Evolutionary conservation across 2,888 invertebrate genomes (phyloP).

Genomic region (Catocala sponsa): DNA sequence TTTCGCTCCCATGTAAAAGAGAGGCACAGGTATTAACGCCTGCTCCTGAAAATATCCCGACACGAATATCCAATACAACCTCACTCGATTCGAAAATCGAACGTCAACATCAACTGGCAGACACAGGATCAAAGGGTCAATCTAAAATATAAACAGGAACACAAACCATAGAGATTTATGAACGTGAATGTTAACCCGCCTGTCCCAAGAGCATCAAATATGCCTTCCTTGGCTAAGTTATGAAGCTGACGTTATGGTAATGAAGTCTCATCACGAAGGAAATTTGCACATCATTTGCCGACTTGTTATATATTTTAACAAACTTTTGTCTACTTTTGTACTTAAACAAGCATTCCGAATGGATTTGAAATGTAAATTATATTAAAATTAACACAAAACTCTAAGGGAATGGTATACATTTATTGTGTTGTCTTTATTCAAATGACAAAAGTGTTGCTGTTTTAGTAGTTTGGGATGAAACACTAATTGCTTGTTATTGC

Average conservation of each 20-base stretch:
- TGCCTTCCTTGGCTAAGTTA: constrained; percentile 46
- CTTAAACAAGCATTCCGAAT: constrained; percentile 41
- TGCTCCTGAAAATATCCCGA: too few species aligned
- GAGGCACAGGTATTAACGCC: too few species aligned
- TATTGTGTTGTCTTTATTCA: constrained; percentile 18
- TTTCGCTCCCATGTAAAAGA: too few species aligned
- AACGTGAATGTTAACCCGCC: constrained; percentile 23
- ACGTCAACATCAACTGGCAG: too few species aligned
- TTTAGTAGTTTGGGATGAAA: not conserved
- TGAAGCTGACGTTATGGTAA: constrained; percentile 56
- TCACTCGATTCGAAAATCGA: too few species aligned
- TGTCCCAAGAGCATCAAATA: constrained; percentile 44
- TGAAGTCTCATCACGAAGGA: constrained; percentile 49
- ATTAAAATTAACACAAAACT: constrained; percentile 37
- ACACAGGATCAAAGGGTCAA: too few species aligned
- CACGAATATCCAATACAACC: too few species aligned
- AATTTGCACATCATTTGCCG: constrained; percentile 60
- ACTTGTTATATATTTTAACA: constrained; percentile 53
- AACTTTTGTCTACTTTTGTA: constrained; percentile 53
- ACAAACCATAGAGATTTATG: constrained; percentile 25
- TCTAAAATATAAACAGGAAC: constrained; percentile 17
- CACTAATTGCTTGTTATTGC: not conserved
- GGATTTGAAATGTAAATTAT: constrained; percentile 46
- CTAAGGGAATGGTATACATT: constrained; percentile 26
- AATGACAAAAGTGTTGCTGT: constrained; percentile 4